Evolutionary conservation across 1,140 invertebrate species (phyloP).

Genomic region (Schlechtendalia chinensis): DNA sequence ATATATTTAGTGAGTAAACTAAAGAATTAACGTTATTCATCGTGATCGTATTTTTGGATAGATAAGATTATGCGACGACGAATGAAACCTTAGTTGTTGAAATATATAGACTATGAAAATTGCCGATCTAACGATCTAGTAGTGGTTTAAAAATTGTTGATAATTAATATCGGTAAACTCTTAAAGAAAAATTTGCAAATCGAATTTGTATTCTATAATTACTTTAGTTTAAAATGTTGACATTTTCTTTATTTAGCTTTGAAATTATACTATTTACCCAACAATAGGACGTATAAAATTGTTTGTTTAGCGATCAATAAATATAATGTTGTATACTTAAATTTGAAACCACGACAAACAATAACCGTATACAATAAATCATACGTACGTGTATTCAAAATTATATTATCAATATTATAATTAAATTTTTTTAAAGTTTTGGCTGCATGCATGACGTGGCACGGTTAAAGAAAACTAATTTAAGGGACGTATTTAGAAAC

Average conservation of each 20-base stretch:
- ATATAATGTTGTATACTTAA: neutral
- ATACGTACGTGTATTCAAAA: neutral
- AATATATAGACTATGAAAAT: too few species aligned
- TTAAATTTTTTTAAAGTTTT: neutral
- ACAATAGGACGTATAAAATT: neutral
- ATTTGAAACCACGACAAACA: neutral
- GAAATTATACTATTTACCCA: neutral
- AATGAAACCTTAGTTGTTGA: too few species aligned
- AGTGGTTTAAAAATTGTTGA: too few species aligned
- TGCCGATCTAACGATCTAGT: too few species aligned
- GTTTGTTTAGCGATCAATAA: neutral
- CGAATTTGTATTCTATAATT: too few species aligned
- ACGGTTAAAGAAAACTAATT: neutral
- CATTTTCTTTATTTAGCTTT: neutral
- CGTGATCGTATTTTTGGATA: too few species aligned
- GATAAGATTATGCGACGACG: too few species aligned
- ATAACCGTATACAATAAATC: neutral
- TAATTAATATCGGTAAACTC: too few species aligned
- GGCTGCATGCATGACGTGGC: neutral
- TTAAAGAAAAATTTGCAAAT: too few species aligned
- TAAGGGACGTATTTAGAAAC: constrained; percentile 8
- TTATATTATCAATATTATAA: neutral
- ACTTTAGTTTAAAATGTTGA: neutral
- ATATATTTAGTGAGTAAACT: too few species aligned
- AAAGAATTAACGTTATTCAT: too few species aligned